Evolutionary conservation across 2,797 vertebrate genomes (phyloP).

Genomic region (Diceros bicornis): DNA sequence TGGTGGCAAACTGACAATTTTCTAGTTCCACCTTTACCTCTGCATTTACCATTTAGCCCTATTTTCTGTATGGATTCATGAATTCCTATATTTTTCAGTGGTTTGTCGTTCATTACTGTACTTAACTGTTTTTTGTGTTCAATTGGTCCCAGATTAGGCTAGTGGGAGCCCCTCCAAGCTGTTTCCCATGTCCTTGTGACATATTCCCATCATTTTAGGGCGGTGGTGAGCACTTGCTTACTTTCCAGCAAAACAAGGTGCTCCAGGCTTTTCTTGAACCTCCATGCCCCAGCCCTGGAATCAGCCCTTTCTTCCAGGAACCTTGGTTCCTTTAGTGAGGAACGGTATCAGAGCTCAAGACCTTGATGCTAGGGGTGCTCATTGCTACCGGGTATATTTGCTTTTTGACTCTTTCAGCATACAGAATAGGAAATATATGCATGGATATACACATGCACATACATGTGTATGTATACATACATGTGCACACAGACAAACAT

Average conservation of each 20-base stretch:
- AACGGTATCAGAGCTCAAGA: background rate
- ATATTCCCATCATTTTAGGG: background rate
- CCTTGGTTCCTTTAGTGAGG: background rate
- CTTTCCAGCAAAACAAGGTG: background rate
- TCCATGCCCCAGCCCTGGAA: background rate
- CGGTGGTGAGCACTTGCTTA: background rate
- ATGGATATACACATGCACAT: background rate
- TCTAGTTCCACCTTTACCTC: background rate
- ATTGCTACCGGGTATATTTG: background rate
- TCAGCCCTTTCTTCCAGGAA: background rate
- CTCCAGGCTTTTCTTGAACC: background rate
- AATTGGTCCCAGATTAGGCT: background rate
- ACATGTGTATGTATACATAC: background rate
- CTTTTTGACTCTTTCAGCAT: background rate
- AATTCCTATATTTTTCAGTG: background rate
- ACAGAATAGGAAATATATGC: background rate
- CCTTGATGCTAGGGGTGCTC: background rate
- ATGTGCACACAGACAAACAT: background rate
- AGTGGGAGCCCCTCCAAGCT: background rate
- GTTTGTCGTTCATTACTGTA: background rate
- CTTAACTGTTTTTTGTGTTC: background rate
- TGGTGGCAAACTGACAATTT: background rate
- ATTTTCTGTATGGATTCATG: background rate
- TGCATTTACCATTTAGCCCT: background rate
- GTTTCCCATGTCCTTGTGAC: background rate